Evolutionary conservation across 2,797 vertebrate species (phyloP).

Genomic region (Tokudaia tokunoshimensis): DNA sequence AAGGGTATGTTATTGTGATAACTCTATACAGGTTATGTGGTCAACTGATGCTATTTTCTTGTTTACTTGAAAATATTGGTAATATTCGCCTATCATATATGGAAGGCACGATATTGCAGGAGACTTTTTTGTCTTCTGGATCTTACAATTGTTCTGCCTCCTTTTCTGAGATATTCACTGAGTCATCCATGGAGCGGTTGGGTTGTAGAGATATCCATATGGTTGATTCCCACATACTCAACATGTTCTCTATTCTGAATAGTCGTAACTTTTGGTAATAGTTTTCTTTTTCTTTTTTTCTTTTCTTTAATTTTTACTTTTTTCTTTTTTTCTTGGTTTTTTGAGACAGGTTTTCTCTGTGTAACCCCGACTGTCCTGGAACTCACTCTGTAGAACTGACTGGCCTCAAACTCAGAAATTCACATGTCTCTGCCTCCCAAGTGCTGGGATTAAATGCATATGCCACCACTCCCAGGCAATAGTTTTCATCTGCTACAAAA

Average conservation of each 20-base stretch:
- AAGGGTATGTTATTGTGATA: neutral
- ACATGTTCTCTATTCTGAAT: neutral
- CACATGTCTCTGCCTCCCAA: too few relatives aligned
- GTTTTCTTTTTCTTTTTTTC: neutral
- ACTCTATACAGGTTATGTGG: too few relatives aligned
- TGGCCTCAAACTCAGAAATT: too few relatives aligned
- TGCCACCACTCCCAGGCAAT: too few relatives aligned
- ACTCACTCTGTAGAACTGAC: too few relatives aligned
- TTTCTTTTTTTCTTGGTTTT: too few relatives aligned
- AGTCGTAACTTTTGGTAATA: neutral
- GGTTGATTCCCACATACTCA: neutral
- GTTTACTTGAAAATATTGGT: neutral
- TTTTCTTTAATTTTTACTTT: too few relatives aligned
- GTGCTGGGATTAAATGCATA: too few relatives aligned
- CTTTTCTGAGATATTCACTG: neutral
- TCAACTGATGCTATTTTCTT: neutral
- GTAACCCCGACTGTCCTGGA: too few relatives aligned
- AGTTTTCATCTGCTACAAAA: neutral
- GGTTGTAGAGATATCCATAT: neutral
- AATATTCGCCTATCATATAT: neutral
- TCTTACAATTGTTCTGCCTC: neutral
- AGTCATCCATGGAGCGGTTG: neutral
- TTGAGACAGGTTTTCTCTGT: too few relatives aligned
- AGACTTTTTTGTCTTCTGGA: neutral
- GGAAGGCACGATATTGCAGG: neutral